These are phyloP conservation scores for Cacatua alba DNA, from an alignment of 2,113 vertebrate genomes.

Conservation along the genomic window DNA sequence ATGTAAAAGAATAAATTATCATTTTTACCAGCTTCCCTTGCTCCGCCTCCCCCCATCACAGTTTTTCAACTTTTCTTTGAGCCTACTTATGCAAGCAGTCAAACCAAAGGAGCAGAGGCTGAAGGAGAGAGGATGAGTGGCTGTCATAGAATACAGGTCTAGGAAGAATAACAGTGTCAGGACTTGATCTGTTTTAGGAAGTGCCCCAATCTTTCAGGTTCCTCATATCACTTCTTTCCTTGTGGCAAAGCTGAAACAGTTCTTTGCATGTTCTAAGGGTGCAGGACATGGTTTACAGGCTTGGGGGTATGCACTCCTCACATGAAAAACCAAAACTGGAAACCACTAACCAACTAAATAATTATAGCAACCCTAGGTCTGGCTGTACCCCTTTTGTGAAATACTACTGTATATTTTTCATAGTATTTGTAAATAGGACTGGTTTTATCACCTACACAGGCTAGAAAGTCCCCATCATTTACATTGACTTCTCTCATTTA, in stretches of 20 bases:
- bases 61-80: background rate
- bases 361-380: background rate
- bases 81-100: background rate
- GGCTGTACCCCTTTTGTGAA: background rate
- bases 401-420: background rate
- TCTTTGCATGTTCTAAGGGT: background rate
- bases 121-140: background rate
- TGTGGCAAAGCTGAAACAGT: background rate
- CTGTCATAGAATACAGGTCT: background rate
- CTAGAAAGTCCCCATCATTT: background rate
- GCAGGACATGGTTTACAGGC: background rate
- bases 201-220: background rate
- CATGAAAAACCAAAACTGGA: background rate
- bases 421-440: background rate
- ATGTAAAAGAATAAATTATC: background rate
- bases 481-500: background rate
- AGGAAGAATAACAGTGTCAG: fast-evolving
- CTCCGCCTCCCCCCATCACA: fast-evolving
- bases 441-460: background rate
- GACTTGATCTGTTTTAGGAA: background rate
- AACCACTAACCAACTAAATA: background rate
- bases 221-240: background rate
- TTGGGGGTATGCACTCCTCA: background rate
- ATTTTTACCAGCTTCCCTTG: background rate
- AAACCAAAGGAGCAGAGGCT: background rate